phyloP scores from a whole-genome alignment of 2,888 invertebrate genomes.

The Brachylomia viminalis region DNA sequence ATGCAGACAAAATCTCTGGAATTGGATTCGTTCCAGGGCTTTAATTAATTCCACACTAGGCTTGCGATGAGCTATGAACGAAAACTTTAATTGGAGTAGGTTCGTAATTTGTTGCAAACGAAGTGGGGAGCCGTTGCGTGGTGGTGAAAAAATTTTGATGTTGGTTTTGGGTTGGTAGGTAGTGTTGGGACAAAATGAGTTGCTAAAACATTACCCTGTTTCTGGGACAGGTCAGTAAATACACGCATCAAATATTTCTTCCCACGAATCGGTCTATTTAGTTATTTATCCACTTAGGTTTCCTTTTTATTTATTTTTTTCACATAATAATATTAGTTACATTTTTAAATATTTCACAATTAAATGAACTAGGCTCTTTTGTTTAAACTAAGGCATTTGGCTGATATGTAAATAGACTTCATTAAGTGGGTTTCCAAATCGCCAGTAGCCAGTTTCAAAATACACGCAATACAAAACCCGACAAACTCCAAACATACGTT shows the following conservation, averaged over 20 bases:
- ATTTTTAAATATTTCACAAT: too few species aligned
- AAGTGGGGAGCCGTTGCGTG: neutral
- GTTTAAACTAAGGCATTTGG: too few species aligned
- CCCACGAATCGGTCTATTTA: too few species aligned
- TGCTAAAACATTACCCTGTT: too few species aligned
- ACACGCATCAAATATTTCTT: too few species aligned
- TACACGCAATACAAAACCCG: too few species aligned
- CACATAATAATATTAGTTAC: too few species aligned
- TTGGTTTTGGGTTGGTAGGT: neutral
- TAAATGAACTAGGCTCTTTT: too few species aligned
- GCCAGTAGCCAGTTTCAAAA: neutral
- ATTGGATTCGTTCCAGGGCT: slow-evolving; percentile 69
- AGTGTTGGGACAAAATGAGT: neutral
- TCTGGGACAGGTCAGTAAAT: too few species aligned
- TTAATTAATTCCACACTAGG: slow-evolving; percentile 70
- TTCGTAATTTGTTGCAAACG: slow-evolving; percentile 45
- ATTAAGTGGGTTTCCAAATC: neutral
- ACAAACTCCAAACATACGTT: neutral
- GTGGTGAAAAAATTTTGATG: neutral
- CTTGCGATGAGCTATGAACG: slow-evolving; percentile 45
- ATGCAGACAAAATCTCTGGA: slow-evolving; percentile 48
- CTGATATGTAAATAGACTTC: too few species aligned
- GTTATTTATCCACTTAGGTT: too few species aligned
- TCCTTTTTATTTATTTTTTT: too few species aligned
- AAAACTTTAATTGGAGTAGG: slow-evolving; percentile 63